Percentiles rank a stretch among this genome's conserved stretches.
These are phyloP conservation scores for Pseudolycoriella hygida DNA, from an alignment of 2,888 invertebrate species.

Conservation along the genomic window DNA sequence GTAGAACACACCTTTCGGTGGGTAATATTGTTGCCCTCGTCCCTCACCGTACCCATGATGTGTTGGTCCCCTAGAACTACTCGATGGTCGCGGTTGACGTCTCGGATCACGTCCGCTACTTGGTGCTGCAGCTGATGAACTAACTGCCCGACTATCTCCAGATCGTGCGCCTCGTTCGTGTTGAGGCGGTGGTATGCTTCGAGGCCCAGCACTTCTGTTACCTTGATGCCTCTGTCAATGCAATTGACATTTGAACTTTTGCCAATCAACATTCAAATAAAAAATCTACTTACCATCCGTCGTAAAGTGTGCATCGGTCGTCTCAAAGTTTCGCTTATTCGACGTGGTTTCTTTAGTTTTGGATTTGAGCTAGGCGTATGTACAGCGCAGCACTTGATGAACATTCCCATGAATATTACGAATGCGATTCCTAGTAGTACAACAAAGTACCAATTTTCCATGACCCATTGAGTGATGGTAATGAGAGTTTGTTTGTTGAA, in stretches of 20 bases:
- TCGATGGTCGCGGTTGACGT: conserved; percentile 24
- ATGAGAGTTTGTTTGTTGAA: conserved; percentile 79
- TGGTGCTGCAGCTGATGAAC: conserved; percentile 14
- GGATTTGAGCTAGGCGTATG: conserved; percentile 99
- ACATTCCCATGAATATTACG: conserved; percentile 90
- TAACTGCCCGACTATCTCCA: conserved; percentile 17
- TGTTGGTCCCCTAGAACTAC: conserved; percentile 32
- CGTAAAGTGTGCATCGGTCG: conserved; percentile 82
- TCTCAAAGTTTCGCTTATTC: conserved; percentile 79
- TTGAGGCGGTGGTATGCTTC: conserved; percentile 33
- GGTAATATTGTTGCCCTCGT: conserved; percentile 54
- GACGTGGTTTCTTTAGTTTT: conserved; percentile 85
- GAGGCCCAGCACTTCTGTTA: conserved; percentile 23
- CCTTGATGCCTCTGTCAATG: conserved; percentile 27
- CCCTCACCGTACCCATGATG: conserved; percentile 50
- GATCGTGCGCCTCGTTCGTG: conserved; percentile 24
- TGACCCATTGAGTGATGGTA: conserved; percentile 86
- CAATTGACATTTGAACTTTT: conserved; percentile 1
- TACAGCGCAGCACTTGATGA: conserved; percentile 98
- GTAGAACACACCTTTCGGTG: conserved; percentile 44
- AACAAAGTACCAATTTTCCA: conserved; percentile 91
- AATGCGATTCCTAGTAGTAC: conserved; percentile 80
- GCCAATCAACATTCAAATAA: no score
- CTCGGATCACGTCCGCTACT: conserved; percentile 15
- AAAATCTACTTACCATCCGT: conserved; percentile 47